phyloP scores from a whole-genome alignment of 1,140 invertebrate species.

The Micrasema longulum region DNA sequence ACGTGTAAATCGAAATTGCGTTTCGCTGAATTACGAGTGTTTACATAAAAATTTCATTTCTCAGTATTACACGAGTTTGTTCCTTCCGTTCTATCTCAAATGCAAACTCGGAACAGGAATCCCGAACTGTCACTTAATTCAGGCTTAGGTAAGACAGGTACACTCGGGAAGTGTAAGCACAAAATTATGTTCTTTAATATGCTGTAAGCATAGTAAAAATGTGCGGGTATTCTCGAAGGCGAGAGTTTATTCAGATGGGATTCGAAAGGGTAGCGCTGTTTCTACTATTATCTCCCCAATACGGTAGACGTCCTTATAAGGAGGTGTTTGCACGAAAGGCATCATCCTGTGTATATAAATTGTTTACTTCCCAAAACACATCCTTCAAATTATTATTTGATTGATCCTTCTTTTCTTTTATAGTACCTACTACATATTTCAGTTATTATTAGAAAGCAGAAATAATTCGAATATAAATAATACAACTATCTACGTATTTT shows the following conservation, averaged over 20 bases:
- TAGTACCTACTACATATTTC: too few species aligned
- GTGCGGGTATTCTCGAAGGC: constrained; percentile 38
- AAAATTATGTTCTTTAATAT: constrained; percentile 53
- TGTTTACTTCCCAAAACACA: too few species aligned
- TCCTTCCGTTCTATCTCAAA: neutral
- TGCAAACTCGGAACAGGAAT: constrained; percentile 11
- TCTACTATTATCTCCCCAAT: constrained; percentile 20
- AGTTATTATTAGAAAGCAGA: too few species aligned
- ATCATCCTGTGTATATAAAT: too few species aligned
- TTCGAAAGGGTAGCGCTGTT: constrained; percentile 12
- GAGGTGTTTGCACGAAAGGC: too few species aligned
- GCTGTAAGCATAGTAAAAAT: constrained; percentile 50
- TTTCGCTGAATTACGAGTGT: constrained; percentile 22
- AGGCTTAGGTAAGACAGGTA: constrained; percentile 44
- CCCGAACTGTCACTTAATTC: constrained; percentile 49
- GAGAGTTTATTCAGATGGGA: constrained; percentile 39
- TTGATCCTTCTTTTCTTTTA: too few species aligned
- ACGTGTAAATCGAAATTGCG: neutral
- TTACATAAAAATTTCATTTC: constrained; percentile 25
- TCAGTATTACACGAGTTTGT: neutral
- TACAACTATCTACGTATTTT: too few species aligned
- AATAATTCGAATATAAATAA: too few species aligned
- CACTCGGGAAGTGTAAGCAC: constrained; percentile 43
- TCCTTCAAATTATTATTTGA: too few species aligned
- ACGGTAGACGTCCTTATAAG: constrained; percentile 21